Evolutionary conservation across 2,888 invertebrate genomes (phyloP).

Genomic region (Apodemia zela): DNA sequence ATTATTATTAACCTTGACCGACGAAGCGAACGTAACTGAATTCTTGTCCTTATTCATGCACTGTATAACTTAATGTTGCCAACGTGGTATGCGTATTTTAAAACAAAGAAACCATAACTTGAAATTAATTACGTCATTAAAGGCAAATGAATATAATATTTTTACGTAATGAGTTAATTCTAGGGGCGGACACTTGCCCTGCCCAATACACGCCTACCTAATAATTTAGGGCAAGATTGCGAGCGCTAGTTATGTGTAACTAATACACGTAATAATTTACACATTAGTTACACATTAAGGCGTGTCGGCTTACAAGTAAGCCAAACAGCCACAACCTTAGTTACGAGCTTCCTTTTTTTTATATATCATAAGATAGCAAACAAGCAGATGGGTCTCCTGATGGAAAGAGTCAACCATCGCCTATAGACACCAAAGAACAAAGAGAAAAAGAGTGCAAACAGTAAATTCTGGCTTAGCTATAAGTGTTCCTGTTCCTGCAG

Average conservation of each 20-base stretch:
- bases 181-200: background rate
- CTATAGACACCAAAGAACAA: too few species aligned
- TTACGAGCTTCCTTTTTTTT: too few species aligned
- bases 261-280: background rate
- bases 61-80: too few species aligned
- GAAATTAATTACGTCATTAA: background rate
- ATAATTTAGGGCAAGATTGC: background rate
- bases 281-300: background rate
- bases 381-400: too few species aligned
- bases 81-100: too few species aligned
- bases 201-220: slow-evolving; percentile 5
- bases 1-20: background rate
- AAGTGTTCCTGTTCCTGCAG: too few species aligned
- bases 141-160: background rate
- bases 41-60: background rate
- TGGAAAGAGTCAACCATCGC: too few species aligned
- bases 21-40: background rate
- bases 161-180: background rate
- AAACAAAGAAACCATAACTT: too few species aligned
- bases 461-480: too few species aligned
- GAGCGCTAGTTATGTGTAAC: background rate
- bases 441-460: too few species aligned
- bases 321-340: background rate
- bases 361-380: too few species aligned
- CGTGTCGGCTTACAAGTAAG: background rate